phyloP scores from a whole-genome alignment of 2,797 vertebrate species.

The Nasua narica region DNA sequence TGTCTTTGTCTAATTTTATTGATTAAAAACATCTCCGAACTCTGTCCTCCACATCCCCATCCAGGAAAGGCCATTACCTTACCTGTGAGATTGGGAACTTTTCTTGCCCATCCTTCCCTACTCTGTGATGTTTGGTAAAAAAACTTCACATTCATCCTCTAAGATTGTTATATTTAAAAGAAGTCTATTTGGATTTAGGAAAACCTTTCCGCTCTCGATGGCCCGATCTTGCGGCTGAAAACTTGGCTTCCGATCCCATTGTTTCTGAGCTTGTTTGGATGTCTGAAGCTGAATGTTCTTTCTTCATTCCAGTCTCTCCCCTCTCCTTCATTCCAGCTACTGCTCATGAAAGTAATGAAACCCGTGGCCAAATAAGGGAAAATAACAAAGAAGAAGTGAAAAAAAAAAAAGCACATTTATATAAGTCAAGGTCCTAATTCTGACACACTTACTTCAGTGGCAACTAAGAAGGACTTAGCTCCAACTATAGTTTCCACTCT shows the following conservation, averaged over 20 bases:
- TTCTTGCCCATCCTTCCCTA: background rate
- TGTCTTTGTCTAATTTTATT: background rate
- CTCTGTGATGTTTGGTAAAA: background rate
- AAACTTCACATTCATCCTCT: background rate
- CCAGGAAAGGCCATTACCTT: background rate
- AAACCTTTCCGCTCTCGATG: background rate
- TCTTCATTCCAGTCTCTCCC: background rate
- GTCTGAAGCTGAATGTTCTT: background rate
- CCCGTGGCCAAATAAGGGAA: background rate
- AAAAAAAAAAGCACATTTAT: background rate
- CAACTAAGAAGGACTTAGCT: background rate
- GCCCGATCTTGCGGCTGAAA: background rate
- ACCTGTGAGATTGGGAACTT: no score
- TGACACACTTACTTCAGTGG: background rate
- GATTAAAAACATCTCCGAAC: background rate
- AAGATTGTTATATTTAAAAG: background rate
- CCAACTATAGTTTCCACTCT: background rate
- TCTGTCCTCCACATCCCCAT: background rate
- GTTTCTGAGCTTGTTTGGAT: background rate
- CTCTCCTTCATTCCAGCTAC: background rate
- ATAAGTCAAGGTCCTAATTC: background rate
- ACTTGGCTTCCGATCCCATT: background rate
- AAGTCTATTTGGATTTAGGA: background rate
- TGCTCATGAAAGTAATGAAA: background rate
- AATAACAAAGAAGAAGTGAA: background rate